Conservation (phyloP, 2,888 invertebrate genomes). For the Palloptera scutellata region DNA sequence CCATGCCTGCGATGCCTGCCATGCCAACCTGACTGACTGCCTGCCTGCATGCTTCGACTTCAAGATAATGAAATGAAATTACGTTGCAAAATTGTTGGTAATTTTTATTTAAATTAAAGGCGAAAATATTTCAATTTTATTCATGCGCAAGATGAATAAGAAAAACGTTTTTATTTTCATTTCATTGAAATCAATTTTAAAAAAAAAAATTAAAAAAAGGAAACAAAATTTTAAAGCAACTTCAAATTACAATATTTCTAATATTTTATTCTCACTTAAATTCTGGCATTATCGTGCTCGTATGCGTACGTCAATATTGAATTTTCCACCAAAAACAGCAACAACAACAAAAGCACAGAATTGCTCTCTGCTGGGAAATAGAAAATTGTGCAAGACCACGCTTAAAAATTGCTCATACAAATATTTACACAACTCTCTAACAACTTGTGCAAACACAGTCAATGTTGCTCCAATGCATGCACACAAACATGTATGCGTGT, state of each 20-base stretch:
- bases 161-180: neutral
- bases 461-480: neutral
- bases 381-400: constrained; percentile 36
- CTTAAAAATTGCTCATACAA: constrained; percentile 53
- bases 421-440: constrained; percentile 57
- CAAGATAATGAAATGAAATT: constrained; percentile 29
- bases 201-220: neutral
- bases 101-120: neutral
- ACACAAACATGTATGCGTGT: too few species aligned
- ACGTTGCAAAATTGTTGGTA: constrained; percentile 16
- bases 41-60: neutral
- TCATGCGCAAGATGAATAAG: neutral
- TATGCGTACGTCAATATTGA: neutral
- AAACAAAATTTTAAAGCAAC: neutral
- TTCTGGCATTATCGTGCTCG: neutral
- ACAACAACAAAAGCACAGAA: neutral
- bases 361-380: too few species aligned
- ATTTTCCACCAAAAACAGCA: neutral
- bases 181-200: neutral
- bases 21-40: neutral
- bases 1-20: neutral
- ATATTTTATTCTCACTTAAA: neutral
- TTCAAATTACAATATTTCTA: neutral
- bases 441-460: constrained; percentile 52
- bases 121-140: neutral